A percentile compares a stretch with the other conserved stretches of the same genome.
These are phyloP conservation scores for Cantharis flavilabris DNA, from an alignment of 2,888 invertebrate genomes.

Conservation along the genomic window DNA sequence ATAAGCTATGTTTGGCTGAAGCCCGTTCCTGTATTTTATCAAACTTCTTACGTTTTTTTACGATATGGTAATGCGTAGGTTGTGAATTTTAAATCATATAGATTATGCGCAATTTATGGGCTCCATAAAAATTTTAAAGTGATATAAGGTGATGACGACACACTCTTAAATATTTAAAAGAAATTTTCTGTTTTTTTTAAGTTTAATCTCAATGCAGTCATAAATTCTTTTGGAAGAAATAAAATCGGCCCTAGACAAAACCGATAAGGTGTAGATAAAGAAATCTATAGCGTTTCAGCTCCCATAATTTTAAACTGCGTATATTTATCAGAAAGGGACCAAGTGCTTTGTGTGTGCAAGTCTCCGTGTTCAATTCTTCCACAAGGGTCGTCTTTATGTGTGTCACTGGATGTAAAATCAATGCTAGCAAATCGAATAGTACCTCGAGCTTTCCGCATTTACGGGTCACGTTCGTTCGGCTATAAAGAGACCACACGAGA, in stretches of 20 bases:
- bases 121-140: slow-evolving; percentile 1
- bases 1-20: neutral
- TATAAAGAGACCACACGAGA: slow-evolving; percentile 22
- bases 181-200: slow-evolving; percentile 26
- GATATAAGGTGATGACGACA: slow-evolving; percentile 10
- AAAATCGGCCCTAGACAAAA: slow-evolving; percentile 30
- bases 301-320: slow-evolving; percentile 27
- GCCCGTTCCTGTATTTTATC: neutral
- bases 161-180: slow-evolving; percentile 23
- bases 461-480: slow-evolving; percentile 18
- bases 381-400: slow-evolving; percentile 35
- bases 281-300: slow-evolving; percentile 26
- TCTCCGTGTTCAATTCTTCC: slow-evolving; percentile 23
- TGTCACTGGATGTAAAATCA: slow-evolving; percentile 40
- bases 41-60: neutral
- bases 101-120: slow-evolving; percentile 1
- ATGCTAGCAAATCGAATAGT: slow-evolving; percentile 37
- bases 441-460: slow-evolving; percentile 24
- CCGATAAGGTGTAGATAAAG: slow-evolving; percentile 29
- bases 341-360: slow-evolving; percentile 22
- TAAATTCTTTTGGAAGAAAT: slow-evolving; percentile 28
- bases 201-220: slow-evolving; percentile 26
- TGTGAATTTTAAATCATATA: slow-evolving; percentile 5
- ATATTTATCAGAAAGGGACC: slow-evolving; percentile 26
- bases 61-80: slow-evolving; percentile 1